Evolutionary conservation across 2,797 vertebrate species (phyloP).

Genomic region (Hippoglossus hippoglossus): DNA sequence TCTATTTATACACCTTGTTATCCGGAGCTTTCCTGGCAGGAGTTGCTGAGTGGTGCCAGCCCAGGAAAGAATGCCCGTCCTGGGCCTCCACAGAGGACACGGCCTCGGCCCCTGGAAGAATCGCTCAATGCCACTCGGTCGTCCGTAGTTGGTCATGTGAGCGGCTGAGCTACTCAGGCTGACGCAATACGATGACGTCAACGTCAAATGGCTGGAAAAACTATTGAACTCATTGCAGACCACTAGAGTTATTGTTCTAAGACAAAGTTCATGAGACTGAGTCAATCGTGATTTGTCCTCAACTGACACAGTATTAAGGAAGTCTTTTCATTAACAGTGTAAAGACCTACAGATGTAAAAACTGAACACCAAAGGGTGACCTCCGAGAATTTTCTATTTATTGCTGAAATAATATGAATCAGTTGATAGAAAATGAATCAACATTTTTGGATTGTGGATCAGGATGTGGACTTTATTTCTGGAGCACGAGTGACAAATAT

Average conservation of each 20-base stretch:
- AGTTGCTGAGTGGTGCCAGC: constrained; percentile 59
- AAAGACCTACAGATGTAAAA: too few relatives aligned
- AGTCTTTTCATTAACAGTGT: too few relatives aligned
- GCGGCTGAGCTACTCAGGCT: constrained; percentile 2
- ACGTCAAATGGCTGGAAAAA: not conserved
- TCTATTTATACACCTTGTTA: constrained; percentile 77
- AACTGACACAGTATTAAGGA: too few relatives aligned
- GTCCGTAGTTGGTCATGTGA: constrained; percentile 52
- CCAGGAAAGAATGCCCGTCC: constrained; percentile 57
- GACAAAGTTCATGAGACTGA: constrained; percentile 14
- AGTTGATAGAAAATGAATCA: too few relatives aligned
- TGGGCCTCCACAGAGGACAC: constrained; percentile 30
- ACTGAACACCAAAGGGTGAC: too few relatives aligned
- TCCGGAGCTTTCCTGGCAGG: constrained; percentile 77
- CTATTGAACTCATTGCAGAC: not conserved
- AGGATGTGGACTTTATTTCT: too few relatives aligned
- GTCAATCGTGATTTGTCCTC: not conserved
- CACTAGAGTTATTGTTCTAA: not conserved
- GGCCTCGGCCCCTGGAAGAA: constrained; percentile 43
- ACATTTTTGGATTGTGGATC: too few relatives aligned
- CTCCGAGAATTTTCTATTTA: too few relatives aligned
- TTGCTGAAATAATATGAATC: not conserved
- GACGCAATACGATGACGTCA: constrained; percentile 4
- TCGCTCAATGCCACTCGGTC: constrained; percentile 45
- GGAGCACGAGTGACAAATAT: too few relatives aligned